Evolutionary conservation across 2,797 vertebrate genomes (phyloP), one percentile per base, ranked within the genome.

Genomic region (Mormyrops boulengeri): DNA sequence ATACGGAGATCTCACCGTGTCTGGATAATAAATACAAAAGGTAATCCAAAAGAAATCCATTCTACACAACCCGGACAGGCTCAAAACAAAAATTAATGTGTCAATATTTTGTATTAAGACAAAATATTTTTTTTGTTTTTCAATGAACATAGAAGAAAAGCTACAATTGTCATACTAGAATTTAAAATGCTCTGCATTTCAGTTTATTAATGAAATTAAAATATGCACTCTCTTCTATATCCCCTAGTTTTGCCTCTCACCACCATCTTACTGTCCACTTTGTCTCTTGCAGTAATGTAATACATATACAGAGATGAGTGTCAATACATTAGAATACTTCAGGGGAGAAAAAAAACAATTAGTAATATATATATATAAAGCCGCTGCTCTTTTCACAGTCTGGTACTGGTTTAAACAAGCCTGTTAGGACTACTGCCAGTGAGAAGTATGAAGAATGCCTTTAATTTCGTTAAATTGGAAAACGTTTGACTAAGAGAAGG

Each of bases 111-210:
- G 95, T 95, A 95, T 96, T 95, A 93, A 91, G 96, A 95, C 30
- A 86, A 12, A 22, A 55, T 66, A 69, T 89, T 8, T 92, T 96
- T 96, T 96, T 97, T 96, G 96, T 96, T 95, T 92, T 90, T 93
- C 94, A 95, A 96, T 94, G 95, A 96, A 95, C 93, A 95, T 95
- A 93, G 94, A 96, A 95, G 89, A 95, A 94, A 94, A 94, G 96
- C 96, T 97, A 96, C 96, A 96, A 96, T 96, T 93, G 94, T 92
- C 90, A 95, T 94, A 93, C 96, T 96, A 96, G 95, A 96, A 95
- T 95, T 96, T 94, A 95, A 96, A 95, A 92, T 94, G 95, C 93
- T 95, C 96, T 95, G 94, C 94, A 95, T 96, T 95, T 95, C 93
- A 95, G 96, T 96, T 95, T 89, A 89, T 90, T 91, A 91, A 89